A percentile compares a stretch with the other conserved stretches of the same genome.
Conservation (phyloP, 2,888 invertebrate genomes). For the Nyleta sp. region DNA sequence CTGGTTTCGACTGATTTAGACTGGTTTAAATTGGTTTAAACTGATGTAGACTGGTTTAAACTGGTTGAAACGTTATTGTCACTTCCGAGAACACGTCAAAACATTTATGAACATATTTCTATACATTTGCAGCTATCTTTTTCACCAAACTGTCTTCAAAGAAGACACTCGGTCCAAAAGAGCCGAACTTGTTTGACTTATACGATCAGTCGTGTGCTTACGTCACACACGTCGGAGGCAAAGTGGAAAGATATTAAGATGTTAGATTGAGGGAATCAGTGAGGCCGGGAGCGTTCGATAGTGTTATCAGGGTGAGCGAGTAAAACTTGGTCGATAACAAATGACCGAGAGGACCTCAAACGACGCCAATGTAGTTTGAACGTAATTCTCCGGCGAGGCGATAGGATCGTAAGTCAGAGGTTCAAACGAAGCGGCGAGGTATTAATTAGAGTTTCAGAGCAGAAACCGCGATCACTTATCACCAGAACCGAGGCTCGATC, state of each 20-base stretch:
- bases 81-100: no score
- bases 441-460: conserved; percentile 81
- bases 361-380: conserved; percentile 75
- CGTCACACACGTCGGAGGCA: conserved; percentile 9
- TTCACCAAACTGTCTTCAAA: no score
- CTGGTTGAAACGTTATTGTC: no score
- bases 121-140: no score
- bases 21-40: no score
- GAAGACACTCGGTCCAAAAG: no score
- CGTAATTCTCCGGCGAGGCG: conserved; percentile 77
- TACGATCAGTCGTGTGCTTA: no score
- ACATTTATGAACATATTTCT: no score
- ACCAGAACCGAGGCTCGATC: conserved; percentile 73
- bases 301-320: conserved; percentile 61
- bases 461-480: conserved; percentile 81
- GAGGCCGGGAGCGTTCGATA: conserved; percentile 58
- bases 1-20: no score
- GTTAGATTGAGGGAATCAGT: conserved; percentile 58
- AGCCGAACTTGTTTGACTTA: no score
- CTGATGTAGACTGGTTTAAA: no score
- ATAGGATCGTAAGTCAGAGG: conserved; percentile 81
- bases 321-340: conserved; percentile 77
- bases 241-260: conserved; percentile 55
- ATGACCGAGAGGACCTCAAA: conserved; percentile 75
- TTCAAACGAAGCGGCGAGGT: conserved; percentile 81